phyloP scores from a whole-genome alignment of 23 tunicate genomes.

The Corella eumyota region DNA sequence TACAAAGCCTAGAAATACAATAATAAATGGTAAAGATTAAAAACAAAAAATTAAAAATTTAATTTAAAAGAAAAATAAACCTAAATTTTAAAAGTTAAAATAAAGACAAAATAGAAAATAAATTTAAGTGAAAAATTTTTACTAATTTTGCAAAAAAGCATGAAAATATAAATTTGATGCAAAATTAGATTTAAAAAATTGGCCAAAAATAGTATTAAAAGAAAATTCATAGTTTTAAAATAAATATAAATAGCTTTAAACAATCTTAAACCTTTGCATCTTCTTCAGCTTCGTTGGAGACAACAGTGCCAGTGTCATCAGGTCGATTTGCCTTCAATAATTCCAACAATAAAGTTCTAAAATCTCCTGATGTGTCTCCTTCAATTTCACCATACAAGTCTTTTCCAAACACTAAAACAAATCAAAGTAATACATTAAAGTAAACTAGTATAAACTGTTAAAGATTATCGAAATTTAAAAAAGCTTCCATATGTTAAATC shows the following conservation, averaged over 20 bases:
- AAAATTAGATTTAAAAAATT: too few relatives aligned
- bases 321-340: constrained; percentile 46
- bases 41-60: background rate
- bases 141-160: too few relatives aligned
- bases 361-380: constrained; percentile 65
- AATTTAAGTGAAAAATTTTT: too few relatives aligned
- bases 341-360: constrained; percentile 61
- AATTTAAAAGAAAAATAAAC: background rate
- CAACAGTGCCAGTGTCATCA: constrained; percentile 57
- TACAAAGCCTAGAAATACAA: constrained; percentile 33
- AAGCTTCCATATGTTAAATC: too few relatives aligned
- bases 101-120: background rate
- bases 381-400: constrained; percentile 56
- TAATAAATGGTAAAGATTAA: background rate
- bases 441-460: background rate
- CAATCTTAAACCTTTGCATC: constrained; percentile 90
- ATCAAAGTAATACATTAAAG: too few relatives aligned
- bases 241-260: too few relatives aligned
- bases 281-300: constrained; percentile 36
- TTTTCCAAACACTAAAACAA: constrained; percentile 35
- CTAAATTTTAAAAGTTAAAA: background rate
- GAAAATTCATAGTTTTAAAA: too few relatives aligned
- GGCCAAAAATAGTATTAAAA: too few relatives aligned
- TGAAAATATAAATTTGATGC: too few relatives aligned
- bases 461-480: too few relatives aligned